Evolutionary conservation across 2,797 vertebrate genomes (phyloP).

Genomic region (Periophthalmus magnuspinnatus): DNA sequence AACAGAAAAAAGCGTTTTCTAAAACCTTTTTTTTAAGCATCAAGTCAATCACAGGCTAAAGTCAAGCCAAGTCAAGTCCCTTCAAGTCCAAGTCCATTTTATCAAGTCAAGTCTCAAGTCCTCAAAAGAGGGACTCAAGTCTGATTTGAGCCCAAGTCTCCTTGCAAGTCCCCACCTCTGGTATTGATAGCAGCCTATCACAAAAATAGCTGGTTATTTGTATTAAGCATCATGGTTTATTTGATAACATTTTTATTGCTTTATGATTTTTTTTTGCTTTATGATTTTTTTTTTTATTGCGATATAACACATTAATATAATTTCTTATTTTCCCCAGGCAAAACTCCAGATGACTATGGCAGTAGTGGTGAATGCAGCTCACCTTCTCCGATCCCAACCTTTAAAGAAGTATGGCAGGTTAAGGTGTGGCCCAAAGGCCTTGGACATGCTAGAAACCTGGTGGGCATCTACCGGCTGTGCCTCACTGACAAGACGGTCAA

Average conservation of each 20-base stretch:
- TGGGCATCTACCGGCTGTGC: constrained; percentile 84
- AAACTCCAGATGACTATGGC: constrained; percentile 72
- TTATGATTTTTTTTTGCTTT: not conserved
- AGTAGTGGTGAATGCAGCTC: constrained; percentile 79
- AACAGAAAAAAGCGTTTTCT: no score
- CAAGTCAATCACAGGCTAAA: no score
- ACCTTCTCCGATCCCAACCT: constrained; percentile 77
- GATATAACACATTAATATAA: not conserved
- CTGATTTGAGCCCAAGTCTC: no score
- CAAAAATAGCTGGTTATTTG: not conserved
- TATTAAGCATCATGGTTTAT: not conserved
- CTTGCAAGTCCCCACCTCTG: no score
- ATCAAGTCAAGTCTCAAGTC: no score
- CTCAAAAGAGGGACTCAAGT: no score
- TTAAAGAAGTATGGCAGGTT: constrained; percentile 89
- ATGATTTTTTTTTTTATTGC: not conserved
- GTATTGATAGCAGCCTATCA: no score
- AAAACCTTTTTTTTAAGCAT: no score
- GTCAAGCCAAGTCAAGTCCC: no score
- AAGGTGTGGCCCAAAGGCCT: constrained; percentile 85
- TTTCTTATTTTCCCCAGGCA: constrained; percentile 63
- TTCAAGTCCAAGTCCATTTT: no score
- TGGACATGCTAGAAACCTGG: constrained; percentile 81
- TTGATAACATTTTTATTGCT: not conserved
- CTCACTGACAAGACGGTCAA: constrained; percentile 85